phyloP scores from a whole-genome alignment of 2,113 vertebrate genomes.

The Dendrocopos noguchii region DNA sequence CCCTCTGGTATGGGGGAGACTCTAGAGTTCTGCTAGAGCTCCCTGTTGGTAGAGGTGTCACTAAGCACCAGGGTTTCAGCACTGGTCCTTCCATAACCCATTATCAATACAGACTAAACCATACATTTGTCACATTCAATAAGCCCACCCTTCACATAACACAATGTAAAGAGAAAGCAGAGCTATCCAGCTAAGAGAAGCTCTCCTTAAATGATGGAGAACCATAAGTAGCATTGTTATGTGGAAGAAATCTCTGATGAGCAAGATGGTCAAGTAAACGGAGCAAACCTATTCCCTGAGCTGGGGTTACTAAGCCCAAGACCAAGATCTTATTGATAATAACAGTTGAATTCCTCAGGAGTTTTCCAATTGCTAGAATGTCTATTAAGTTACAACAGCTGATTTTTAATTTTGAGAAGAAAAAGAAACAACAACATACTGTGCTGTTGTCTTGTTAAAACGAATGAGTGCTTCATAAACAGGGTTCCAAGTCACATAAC shows the following conservation, averaged over 20 bases:
- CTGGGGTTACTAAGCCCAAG: not conserved
- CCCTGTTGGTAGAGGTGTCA: not conserved
- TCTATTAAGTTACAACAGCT: not conserved
- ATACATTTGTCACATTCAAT: not conserved
- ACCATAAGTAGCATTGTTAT: not conserved
- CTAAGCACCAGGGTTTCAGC: not conserved
- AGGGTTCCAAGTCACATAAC: slow-evolving; percentile 46
- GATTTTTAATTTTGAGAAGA: not conserved
- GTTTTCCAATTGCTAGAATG: not conserved
- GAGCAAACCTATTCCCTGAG: not conserved
- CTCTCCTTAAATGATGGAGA: not conserved
- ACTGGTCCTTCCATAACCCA: not conserved
- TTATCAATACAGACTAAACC: not conserved
- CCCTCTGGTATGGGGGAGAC: not conserved
- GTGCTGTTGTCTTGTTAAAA: slow-evolving; percentile 7
- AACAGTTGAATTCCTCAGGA: not conserved
- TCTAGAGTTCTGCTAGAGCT: not conserved
- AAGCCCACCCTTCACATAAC: not conserved
- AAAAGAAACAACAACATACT: slow-evolving; percentile 30
- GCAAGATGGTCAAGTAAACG: not conserved
- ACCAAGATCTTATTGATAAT: not conserved
- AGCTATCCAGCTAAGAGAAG: not conserved
- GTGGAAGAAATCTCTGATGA: not conserved
- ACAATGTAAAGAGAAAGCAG: not conserved
- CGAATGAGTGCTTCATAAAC: not conserved